Evolutionary conservation across 2,113 vertebrate species (phyloP).

Genomic region (Gavia stellata): DNA sequence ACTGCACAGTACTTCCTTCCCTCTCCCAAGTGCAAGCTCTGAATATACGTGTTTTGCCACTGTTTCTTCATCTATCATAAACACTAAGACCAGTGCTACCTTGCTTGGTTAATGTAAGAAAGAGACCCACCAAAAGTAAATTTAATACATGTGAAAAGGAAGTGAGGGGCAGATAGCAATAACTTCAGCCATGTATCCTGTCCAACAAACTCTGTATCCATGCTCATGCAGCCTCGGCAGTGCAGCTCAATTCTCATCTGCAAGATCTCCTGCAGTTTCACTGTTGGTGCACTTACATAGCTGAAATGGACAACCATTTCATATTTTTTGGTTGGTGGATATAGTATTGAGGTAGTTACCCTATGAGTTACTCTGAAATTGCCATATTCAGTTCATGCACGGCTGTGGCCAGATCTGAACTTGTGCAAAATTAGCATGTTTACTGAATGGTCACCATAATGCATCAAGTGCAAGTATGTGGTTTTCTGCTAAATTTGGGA

Average conservation of each 20-base stretch:
- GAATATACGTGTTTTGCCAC: background rate
- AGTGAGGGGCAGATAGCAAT: conserved; percentile 34
- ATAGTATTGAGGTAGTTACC: background rate
- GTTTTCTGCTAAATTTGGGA: background rate
- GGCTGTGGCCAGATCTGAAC: background rate
- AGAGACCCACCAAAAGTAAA: background rate
- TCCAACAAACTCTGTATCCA: background rate
- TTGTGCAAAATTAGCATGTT: background rate
- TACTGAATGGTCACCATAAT: background rate
- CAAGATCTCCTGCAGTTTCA: background rate
- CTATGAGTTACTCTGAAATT: background rate
- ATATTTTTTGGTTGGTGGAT: background rate
- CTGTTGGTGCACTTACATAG: background rate
- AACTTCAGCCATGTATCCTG: background rate
- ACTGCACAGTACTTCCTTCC: background rate
- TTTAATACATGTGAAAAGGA: background rate
- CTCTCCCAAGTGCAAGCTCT: background rate
- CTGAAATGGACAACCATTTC: background rate
- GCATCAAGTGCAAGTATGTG: background rate
- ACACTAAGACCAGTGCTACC: background rate
- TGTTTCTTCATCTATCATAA: background rate
- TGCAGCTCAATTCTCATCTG: background rate
- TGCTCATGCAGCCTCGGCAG: background rate
- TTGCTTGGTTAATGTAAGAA: background rate
- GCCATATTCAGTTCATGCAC: background rate